Conservation (phyloP, 2,888 invertebrate species). For the Sinohyriopsis cumingii region DNA sequence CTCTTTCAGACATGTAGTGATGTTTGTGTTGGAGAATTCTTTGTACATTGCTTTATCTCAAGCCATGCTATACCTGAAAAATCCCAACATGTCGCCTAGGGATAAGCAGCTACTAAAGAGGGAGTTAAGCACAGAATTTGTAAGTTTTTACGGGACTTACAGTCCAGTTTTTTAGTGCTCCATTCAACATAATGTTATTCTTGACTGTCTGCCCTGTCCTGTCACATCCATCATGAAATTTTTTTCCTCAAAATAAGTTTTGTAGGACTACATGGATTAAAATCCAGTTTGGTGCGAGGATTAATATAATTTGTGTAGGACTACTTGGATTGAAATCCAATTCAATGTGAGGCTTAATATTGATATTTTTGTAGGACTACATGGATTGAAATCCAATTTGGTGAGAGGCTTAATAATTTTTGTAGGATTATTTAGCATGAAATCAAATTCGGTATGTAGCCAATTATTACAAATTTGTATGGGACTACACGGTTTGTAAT, state of each 20-base stretch:
- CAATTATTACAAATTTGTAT: too few species aligned
- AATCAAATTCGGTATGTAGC: too few species aligned
- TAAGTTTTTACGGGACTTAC: constrained; percentile 31
- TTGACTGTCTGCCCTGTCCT: not conserved
- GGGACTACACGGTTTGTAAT: too few species aligned
- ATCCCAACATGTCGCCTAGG: constrained; percentile 58
- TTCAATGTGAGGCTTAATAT: too few species aligned
- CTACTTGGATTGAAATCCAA: too few species aligned
- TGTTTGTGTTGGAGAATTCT: constrained; percentile 69
- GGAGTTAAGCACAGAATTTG: constrained; percentile 71
- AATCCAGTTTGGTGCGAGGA: too few species aligned
- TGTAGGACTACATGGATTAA: not conserved
- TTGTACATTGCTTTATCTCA: constrained; percentile 69
- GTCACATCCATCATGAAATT: not conserved
- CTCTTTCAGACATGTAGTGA: constrained; percentile 53
- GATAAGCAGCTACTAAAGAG: constrained; percentile 71
- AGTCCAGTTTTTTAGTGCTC: not conserved
- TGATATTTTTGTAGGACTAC: too few species aligned
- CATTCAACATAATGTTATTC: not conserved
- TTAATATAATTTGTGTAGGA: too few species aligned
- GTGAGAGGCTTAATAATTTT: too few species aligned
- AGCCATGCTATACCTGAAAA: constrained; percentile 68
- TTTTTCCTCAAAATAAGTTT: not conserved
- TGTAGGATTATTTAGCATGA: too few species aligned
- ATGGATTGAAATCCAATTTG: too few species aligned